These are phyloP conservation scores for Tholera decimalis DNA, from an alignment of 2,888 invertebrate genomes.

Conservation along the genomic window DNA sequence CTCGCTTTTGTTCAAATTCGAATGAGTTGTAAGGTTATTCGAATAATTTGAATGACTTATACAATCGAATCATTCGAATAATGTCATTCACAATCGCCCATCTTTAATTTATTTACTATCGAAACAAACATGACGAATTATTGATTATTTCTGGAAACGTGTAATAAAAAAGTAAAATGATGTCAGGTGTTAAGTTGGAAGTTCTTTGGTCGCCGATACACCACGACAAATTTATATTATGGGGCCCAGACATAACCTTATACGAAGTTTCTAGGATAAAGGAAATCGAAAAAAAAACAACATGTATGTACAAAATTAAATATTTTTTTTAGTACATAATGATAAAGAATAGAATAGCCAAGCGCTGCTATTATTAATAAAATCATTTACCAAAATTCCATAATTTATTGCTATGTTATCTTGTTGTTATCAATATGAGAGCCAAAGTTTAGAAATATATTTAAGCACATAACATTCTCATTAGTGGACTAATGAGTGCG, in stretches of 20 bases:
- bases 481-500: conserved; percentile 24
- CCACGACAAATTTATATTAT: conserved; percentile 95
- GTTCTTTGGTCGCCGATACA: conserved; percentile 96
- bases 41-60: no score
- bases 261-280: conserved; percentile 94
- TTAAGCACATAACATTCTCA: conserved; percentile 9
- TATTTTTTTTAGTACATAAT: background rate
- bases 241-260: conserved; percentile 97
- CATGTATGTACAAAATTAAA: conserved; percentile 72
- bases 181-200: conserved; percentile 92
- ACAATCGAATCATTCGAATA: no score
- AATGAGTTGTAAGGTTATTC: no score
- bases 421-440: conserved; percentile 23
- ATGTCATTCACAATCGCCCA: no score
- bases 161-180: conserved; percentile 64
- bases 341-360: background rate
- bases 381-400: background rate
- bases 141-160: conserved; percentile 25
- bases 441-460: conserved; percentile 17
- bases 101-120: conserved; percentile 30
- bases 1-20: no score
- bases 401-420: conserved; percentile 31
- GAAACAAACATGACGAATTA: conserved; percentile 52
- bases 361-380: background rate
- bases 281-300: conserved; percentile 90